Percentiles rank a stretch among this genome's conserved stretches.
These are phyloP conservation scores for Chaetodon trifasciatus DNA, from an alignment of 2,797 vertebrate genomes.

Conservation along the genomic window DNA sequence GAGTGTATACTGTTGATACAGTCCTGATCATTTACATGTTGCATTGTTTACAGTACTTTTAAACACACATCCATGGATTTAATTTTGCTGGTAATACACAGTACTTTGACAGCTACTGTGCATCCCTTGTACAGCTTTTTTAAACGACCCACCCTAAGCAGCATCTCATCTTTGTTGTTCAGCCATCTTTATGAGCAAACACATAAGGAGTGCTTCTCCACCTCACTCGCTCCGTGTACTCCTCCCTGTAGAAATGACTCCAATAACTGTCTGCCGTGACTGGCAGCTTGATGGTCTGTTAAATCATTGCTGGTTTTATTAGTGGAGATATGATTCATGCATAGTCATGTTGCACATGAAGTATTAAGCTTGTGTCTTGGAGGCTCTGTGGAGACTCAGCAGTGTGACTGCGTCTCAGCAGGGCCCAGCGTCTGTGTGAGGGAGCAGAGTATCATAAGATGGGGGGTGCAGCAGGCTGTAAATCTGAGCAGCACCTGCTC, in stretches of 20 bases:
- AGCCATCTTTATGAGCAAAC: conserved; percentile 58
- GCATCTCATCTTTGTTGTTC: not conserved
- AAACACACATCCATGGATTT: not conserved
- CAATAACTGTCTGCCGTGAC: conserved; percentile 65
- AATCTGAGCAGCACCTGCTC: conserved; percentile 86
- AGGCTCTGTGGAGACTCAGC: conserved; percentile 36
- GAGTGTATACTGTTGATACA: not conserved
- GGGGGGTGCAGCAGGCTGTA: conserved; percentile 60
- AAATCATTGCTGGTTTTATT: conserved; percentile 68
- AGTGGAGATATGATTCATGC: conserved; percentile 61
- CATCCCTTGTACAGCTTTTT: not conserved
- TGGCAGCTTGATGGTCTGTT: conserved; percentile 66
- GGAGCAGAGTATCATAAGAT: conserved; percentile 59
- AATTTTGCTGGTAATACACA: not conserved
- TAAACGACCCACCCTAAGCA: not conserved
- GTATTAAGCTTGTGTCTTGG: conserved; percentile 51
- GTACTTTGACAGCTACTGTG: not conserved
- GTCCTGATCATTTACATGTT: not conserved
- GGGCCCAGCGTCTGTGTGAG: conserved; percentile 50
- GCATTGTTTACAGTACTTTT: not conserved
- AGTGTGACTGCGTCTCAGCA: conserved; percentile 51
- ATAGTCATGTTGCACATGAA: conserved; percentile 52
- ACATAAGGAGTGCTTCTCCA: conserved; percentile 19
- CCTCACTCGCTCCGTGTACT: conserved; percentile 5
- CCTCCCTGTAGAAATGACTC: conserved; percentile 54